These are phyloP conservation scores for Balaenoptera acutorostrata DNA, from an alignment of 2,113 vertebrate genomes.

Conservation along the genomic window DNA sequence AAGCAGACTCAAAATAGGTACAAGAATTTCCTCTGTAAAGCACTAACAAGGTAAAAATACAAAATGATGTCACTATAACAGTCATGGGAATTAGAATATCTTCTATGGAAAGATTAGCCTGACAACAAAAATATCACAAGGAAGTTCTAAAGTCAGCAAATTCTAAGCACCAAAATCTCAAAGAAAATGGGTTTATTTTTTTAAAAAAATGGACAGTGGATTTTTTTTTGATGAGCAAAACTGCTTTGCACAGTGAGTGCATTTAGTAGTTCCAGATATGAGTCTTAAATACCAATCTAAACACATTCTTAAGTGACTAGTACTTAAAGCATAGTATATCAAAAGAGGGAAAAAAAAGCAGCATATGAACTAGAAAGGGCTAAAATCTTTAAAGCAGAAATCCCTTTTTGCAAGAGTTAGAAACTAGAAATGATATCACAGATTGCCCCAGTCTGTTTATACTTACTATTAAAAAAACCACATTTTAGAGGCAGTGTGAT, in stretches of 20 bases:
- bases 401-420: background rate
- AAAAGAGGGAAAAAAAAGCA: background rate
- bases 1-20: constrained; percentile 18
- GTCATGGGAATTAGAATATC: background rate
- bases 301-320: constrained; percentile 5
- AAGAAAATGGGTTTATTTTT: constrained; percentile 11
- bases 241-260: background rate
- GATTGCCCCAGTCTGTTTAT: background rate
- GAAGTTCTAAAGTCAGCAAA: constrained; percentile 31
- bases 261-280: background rate
- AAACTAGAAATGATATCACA: background rate
- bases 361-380: background rate
- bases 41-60: background rate
- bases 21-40: background rate
- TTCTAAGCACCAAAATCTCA: constrained; percentile 1
- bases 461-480: background rate
- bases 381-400: constrained; percentile 10
- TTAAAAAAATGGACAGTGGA: background rate
- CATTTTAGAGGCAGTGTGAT: background rate
- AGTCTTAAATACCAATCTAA: constrained; percentile 9
- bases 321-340: background rate
- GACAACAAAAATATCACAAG: background rate
- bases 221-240: constrained; percentile 50
- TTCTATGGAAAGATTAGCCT: background rate
- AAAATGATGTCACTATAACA: background rate